Evolutionary conservation across 2,888 invertebrate species (phyloP).

Genomic region (Philhelius pedissequus): DNA sequence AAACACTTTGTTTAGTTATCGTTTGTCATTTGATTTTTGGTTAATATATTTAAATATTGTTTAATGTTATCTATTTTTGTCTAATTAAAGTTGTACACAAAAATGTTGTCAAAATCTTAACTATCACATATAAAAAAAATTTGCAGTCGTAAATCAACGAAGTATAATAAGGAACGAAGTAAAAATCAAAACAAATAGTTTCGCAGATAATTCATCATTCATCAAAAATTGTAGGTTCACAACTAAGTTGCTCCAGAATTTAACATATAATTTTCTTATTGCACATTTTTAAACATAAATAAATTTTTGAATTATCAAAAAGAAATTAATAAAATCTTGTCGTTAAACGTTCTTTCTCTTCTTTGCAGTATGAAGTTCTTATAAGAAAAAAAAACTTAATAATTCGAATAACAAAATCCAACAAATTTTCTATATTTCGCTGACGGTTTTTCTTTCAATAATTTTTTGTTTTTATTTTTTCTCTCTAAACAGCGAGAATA

Average conservation of each 20-base stretch:
- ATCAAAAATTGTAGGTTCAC: background rate
- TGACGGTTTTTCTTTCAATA: slow-evolving; percentile 53
- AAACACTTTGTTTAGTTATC: slow-evolving; percentile 62
- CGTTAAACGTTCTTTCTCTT: slow-evolving; percentile 30
- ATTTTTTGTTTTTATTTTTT: slow-evolving; percentile 30
- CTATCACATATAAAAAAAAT: slow-evolving; percentile 39
- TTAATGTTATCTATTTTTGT: background rate
- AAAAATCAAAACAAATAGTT: background rate
- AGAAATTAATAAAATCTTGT: background rate
- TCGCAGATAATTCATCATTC: background rate
- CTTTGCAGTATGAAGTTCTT: slow-evolving; percentile 41
- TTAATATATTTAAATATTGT: background rate
- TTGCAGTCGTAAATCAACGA: slow-evolving; percentile 30
- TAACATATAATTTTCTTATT: background rate
- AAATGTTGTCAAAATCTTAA: slow-evolving; percentile 21
- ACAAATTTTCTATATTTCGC: slow-evolving; percentile 52
- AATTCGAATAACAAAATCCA: slow-evolving; percentile 18
- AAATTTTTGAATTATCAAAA: background rate
- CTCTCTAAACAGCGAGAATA: slow-evolving; percentile 55
- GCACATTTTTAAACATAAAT: too few species aligned
- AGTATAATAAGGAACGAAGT: slow-evolving; percentile 3
- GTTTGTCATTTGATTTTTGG: background rate
- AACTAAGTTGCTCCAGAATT: background rate
- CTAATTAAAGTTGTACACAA: slow-evolving; percentile 54
- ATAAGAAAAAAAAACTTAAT: slow-evolving; percentile 47